Evolutionary conservation across 1,140 invertebrate species (phyloP).

Genomic region (Zelostemma sp.): DNA sequence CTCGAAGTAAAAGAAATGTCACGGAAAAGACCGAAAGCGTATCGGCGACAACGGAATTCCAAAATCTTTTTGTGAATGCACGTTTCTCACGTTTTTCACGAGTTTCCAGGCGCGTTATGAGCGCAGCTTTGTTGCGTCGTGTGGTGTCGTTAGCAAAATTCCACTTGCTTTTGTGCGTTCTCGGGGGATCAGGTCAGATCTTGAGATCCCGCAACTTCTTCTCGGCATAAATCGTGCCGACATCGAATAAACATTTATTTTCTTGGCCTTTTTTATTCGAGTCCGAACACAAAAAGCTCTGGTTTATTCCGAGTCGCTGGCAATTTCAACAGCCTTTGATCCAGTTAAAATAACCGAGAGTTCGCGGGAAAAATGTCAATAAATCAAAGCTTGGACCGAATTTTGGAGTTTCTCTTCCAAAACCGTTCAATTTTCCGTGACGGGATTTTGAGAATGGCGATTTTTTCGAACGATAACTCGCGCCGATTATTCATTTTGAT

Average conservation of each 20-base stretch:
- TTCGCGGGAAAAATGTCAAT: too few relatives aligned
- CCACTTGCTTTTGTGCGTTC: neutral
- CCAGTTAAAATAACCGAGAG: neutral
- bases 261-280: too few relatives aligned
- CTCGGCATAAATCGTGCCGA: neutral
- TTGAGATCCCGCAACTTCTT: neutral
- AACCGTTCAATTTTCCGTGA: too few relatives aligned
- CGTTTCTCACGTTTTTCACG: neutral
- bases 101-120: neutral
- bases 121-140: neutral
- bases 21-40: neutral
- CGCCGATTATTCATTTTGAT: too few relatives aligned
- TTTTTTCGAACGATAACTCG: too few relatives aligned
- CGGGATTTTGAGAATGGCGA: too few relatives aligned
- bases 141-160: constrained; percentile 7
- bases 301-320: too few relatives aligned
- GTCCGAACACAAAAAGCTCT: too few relatives aligned
- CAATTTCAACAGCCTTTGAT: too few relatives aligned
- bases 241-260: neutral
- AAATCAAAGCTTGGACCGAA: too few relatives aligned
- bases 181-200: neutral
- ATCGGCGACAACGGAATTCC: neutral
- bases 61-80: neutral
- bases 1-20: too few relatives aligned
- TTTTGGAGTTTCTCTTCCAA: too few relatives aligned